phyloP scores from a whole-genome alignment of 1,140 invertebrate genomes.

The Drosophila repletoides region DNA sequence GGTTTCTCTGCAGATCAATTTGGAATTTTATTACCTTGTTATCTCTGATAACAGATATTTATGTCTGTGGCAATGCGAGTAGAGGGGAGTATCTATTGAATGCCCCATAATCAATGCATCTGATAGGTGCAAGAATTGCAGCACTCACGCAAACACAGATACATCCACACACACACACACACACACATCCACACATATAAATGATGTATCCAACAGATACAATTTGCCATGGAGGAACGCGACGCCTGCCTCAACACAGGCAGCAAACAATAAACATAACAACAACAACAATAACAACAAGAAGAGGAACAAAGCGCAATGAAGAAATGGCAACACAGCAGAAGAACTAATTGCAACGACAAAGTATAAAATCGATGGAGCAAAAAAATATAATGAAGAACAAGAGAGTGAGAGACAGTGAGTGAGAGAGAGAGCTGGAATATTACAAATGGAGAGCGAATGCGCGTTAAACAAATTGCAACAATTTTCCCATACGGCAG shows the following conservation, averaged over 20 bases:
- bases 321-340: slow-evolving; percentile 53
- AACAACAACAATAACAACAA: slow-evolving; percentile 40
- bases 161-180: too few relatives aligned
- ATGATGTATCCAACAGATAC: slow-evolving; percentile 27
- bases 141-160: neutral
- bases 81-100: neutral
- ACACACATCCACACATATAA: too few relatives aligned
- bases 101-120: slow-evolving; percentile 18
- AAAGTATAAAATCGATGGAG: slow-evolving; percentile 77
- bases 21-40: slow-evolving; percentile 3
- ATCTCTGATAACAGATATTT: slow-evolving; percentile 21
- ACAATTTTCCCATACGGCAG: slow-evolving; percentile 42
- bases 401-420: slow-evolving; percentile 5
- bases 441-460: slow-evolving; percentile 30
- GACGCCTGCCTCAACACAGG: slow-evolving; percentile 38
- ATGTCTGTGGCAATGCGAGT: neutral
- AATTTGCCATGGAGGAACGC: slow-evolving; percentile 21
- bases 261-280: slow-evolving; percentile 37
- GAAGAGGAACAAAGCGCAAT: slow-evolving; percentile 51
- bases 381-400: slow-evolving; percentile 61
- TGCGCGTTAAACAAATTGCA: slow-evolving; percentile 71
- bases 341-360: slow-evolving; percentile 78
- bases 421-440: slow-evolving; percentile 7
- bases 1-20: neutral
- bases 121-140: slow-evolving; percentile 22